phyloP scores from a whole-genome alignment of 1,140 invertebrate species.

The Leptinotarsa lineolata region DNA sequence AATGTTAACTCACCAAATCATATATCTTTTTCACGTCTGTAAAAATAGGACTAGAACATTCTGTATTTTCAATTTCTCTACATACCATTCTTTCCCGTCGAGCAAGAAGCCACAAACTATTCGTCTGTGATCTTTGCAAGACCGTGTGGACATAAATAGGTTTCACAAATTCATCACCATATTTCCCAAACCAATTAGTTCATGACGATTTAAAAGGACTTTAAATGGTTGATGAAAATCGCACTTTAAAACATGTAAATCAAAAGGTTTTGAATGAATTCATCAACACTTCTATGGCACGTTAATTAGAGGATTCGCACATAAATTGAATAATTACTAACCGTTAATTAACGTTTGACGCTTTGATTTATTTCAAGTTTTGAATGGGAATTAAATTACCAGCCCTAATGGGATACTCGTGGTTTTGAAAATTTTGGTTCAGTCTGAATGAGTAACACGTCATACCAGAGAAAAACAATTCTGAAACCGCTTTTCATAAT shows the following conservation, averaged over 20 bases:
- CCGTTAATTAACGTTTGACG: conserved; percentile 8
- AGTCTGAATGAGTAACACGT: too few relatives aligned
- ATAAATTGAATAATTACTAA: conserved; percentile 7
- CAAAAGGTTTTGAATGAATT: conserved; percentile 1
- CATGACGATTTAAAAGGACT: neutral
- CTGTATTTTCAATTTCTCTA: too few relatives aligned
- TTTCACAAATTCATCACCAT: neutral
- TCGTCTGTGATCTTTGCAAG: neutral
- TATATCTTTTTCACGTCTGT: too few relatives aligned
- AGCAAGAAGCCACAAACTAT: neutral
- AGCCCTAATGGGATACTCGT: conserved; percentile 2
- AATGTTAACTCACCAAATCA: too few relatives aligned
- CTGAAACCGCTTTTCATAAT: too few relatives aligned
- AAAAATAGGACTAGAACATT: too few relatives aligned
- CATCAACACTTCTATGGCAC: neutral
- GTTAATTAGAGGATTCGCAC: conserved; percentile 8
- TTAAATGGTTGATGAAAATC: conserved; percentile 1
- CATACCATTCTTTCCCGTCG: too few relatives aligned
- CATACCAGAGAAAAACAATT: too few relatives aligned
- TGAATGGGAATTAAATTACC: neutral
- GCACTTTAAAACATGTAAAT: conserved; percentile 6
- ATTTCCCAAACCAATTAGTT: neutral
- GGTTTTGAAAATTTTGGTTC: neutral
- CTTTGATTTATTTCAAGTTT: conserved; percentile 1
- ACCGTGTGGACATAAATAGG: neutral